Percentiles rank a stretch among this genome's conserved stretches.
These are phyloP conservation scores for Macrophya alboannulata DNA, from an alignment of 2,888 invertebrate genomes.

Conservation along the genomic window DNA sequence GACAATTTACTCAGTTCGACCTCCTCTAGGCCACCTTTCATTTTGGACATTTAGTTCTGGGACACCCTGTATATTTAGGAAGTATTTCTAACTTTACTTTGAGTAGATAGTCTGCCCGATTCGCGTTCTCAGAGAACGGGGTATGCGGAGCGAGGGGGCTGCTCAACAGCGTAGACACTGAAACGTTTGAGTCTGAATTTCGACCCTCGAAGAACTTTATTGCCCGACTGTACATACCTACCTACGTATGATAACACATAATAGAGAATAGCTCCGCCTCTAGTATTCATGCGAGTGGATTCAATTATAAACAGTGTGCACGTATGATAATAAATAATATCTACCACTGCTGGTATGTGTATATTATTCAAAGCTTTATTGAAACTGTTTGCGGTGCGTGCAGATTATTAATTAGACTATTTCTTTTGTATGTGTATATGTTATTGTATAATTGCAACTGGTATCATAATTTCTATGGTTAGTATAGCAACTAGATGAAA, in stretches of 20 bases:
- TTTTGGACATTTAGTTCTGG: too few species aligned
- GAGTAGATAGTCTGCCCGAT: too few species aligned
- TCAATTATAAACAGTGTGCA: slow-evolving; percentile 17
- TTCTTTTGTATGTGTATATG: not conserved
- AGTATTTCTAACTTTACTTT: too few species aligned
- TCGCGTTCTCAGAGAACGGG: too few species aligned
- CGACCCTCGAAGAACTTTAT: too few species aligned
- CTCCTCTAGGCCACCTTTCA: too few species aligned
- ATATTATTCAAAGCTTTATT: slow-evolving; percentile 15
- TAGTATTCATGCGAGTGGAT: not conserved
- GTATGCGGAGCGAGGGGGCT: too few species aligned
- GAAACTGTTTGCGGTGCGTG: not conserved
- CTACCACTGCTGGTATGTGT: not conserved
- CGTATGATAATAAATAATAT: not conserved
- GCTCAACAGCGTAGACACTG: too few species aligned
- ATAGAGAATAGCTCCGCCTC: slow-evolving; percentile 34
- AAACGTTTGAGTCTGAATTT: too few species aligned
- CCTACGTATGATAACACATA: slow-evolving; percentile 9
- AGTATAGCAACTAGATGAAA: not conserved
- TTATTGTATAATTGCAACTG: not conserved
- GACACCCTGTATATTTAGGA: too few species aligned
- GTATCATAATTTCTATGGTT: not conserved
- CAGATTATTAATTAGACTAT: slow-evolving; percentile 15
- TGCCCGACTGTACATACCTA: too few species aligned
- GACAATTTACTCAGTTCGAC: too few species aligned